Conservation (phyloP, 2,113 vertebrate genomes). For the Petaurus breviceps region DNA sequence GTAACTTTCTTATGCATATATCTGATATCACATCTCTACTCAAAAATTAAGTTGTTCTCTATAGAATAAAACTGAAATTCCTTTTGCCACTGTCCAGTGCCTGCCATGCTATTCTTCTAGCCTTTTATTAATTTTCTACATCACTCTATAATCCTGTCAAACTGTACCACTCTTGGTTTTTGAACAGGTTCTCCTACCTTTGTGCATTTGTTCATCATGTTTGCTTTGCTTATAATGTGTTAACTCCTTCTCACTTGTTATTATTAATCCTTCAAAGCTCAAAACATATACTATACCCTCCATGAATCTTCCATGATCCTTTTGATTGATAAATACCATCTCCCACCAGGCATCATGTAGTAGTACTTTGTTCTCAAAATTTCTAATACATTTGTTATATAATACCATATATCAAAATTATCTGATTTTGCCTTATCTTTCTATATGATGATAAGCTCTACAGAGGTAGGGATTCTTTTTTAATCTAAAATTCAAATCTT, state of each 20-base stretch:
- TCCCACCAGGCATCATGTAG: not conserved
- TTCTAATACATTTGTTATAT: not conserved
- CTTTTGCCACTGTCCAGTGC: not conserved
- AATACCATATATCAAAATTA: not conserved
- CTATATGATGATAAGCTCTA: not conserved
- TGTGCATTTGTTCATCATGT: not conserved
- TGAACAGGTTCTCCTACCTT: not conserved
- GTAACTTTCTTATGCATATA: not conserved
- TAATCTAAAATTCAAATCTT: not conserved
- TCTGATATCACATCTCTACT: not conserved
- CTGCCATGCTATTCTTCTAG: not conserved
- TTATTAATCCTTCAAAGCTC: not conserved
- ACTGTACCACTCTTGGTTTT: no score
- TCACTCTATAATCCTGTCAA: no score
- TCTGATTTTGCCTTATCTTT: not conserved
- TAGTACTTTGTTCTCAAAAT: not conserved
- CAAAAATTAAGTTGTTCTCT: not conserved
- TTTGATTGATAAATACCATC: not conserved
- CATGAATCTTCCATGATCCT: not conserved
- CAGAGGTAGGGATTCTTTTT: not conserved
- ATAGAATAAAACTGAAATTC: not conserved
- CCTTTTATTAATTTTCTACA: not conserved
- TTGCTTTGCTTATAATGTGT: no score
- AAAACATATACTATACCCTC: not conserved
- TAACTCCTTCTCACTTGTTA: not conserved